Base-by-base conservation (phyloP, 1,140 invertebrate genomes). In the Brachionus asplanchnoidis region DNA sequence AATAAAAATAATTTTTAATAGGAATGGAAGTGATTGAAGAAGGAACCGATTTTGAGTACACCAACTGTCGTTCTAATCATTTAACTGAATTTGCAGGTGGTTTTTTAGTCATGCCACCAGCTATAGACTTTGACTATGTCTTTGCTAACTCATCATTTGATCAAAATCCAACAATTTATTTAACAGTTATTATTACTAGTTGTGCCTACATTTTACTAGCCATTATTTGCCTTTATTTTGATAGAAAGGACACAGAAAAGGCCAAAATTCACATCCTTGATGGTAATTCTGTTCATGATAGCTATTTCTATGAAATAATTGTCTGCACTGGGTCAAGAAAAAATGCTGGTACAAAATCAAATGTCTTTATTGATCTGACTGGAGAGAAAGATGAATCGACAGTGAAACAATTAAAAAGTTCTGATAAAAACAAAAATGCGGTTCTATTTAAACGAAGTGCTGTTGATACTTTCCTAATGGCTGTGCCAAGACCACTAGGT, bases 101-200 rank as follows among this genome's bases (percentile, higher is more conserved):
- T 8, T 90, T 88, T 86, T 86, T 88, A 0, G 88, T 90, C 0
- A 87, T 87, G 8, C 90, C 90, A 1, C 90, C 90, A 83, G 87
- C 87, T 9, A 89, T 91, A 8, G 89, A 91, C 87, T 90, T 88
- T 86, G 86, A 87, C 84, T 89, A 88, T 83, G 87, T 90, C 5
- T 89, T 90, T 36, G 85, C 87, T 26, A 89, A 90, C 85, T 89
- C 90, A 8, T 90, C 91, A 60, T 92, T 92, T 87, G 87, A 88
- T 9, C 90, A 91, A 86, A 92, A 92, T 87, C 88, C 91, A 6
- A 92, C 92, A 1, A 89, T 92, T 40, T 92, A 92, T 85, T 87
- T 91, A 79, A 91, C 91, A 0, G 88, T 91, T 56, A 91, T 92
- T 26, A 86, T 91, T 5, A 90, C 91, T 4, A 78, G 88, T 17